A percentile compares a stretch with the other conserved stretches of the same genome.
These are phyloP conservation scores for Linnaemya tessellans DNA, from an alignment of 2,888 invertebrate genomes.

Conservation along the genomic window DNA sequence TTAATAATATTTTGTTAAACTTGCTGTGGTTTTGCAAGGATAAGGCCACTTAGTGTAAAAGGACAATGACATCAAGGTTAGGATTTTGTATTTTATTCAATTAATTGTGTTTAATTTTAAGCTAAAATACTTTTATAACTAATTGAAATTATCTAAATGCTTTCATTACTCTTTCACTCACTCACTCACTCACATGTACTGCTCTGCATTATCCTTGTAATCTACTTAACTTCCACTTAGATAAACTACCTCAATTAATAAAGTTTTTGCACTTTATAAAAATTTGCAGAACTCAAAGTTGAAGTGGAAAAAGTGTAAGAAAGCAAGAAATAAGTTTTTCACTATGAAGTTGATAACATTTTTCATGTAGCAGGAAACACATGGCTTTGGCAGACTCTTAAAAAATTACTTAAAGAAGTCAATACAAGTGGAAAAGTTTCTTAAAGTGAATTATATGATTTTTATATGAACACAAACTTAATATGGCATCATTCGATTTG, in stretches of 20 bases:
- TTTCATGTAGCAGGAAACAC: constrained; percentile 25
- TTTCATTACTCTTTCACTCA: constrained; percentile 32
- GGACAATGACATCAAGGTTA: constrained; percentile 71
- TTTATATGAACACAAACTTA: neutral
- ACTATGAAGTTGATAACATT: neutral
- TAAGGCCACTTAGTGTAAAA: constrained; percentile 65
- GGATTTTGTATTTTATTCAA: constrained; percentile 58
- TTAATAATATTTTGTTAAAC: constrained; percentile 38
- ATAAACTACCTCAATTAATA: constrained; percentile 53
- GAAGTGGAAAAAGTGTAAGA: neutral
- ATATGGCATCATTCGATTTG: neutral
- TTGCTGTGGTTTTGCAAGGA: constrained; percentile 37
- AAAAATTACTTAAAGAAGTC: constrained; percentile 14
- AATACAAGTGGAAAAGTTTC: neutral
- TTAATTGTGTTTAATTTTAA: constrained; percentile 6
- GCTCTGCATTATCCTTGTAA: constrained; percentile 2
- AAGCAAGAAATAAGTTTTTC: neutral
- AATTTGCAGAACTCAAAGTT: neutral
- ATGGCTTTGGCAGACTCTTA: constrained; percentile 35
- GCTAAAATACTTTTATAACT: neutral
- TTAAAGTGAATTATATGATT: neutral
- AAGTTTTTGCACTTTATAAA: constrained; percentile 39
- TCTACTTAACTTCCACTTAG: constrained; percentile 22
- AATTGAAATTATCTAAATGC: constrained; percentile 33
- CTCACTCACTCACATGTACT: neutral